Evolutionary conservation across 2,113 vertebrate genomes (phyloP), one percentile per base, ranked within the genome.

Genomic region (Tachuris rubrigastra): DNA sequence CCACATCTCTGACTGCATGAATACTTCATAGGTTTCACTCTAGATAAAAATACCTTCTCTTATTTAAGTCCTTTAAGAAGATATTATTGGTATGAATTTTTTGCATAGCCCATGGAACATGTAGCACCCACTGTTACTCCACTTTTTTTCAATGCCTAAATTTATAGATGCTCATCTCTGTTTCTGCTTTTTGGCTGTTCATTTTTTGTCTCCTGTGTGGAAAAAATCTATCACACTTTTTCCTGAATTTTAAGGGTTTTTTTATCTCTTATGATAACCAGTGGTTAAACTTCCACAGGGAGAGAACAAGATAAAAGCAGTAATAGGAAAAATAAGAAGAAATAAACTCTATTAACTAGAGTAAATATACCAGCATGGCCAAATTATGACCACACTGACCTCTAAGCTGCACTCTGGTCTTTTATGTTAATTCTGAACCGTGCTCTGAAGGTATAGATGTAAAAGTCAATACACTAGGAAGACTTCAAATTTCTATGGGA

Each of bases 291-390:
- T 85, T 90, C 71, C 49, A 44, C 23, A 68, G 60, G 60, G 69
- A 68, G 44, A 95, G 53, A 95, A 11, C 44, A 69, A 73, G 13
- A 37, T 41, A 89, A 66, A 85, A 85, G 46, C 81, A 89, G 56
- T 24, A 68, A 53, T 72, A 87, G 87, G 49, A 50, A 91, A 82
- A 69, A 78, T 52, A 68, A 68, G 71, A 72, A 89, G 62, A 85
- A 63, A 53, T 63, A 68, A 85, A 89, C 53, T 87, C 94, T 91
- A 91, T 95, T 95, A 96, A 44, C 74, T 83, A 89, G 71, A 93
- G 82, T 95, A 95, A 95, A 95, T 87, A 83, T 24, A 85, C 53
- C 13, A 72, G 63, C 59, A 47, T 21, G 46, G 37, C 73, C 42
- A 89, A 91, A 83, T 85, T 89, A 53, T 46, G 37, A 78, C 66